Percentiles rank a stretch among this genome's conserved stretches.
Evolutionary conservation across 2,113 vertebrate genomes (phyloP).

Genomic region (Potamarius usumacintae): DNA sequence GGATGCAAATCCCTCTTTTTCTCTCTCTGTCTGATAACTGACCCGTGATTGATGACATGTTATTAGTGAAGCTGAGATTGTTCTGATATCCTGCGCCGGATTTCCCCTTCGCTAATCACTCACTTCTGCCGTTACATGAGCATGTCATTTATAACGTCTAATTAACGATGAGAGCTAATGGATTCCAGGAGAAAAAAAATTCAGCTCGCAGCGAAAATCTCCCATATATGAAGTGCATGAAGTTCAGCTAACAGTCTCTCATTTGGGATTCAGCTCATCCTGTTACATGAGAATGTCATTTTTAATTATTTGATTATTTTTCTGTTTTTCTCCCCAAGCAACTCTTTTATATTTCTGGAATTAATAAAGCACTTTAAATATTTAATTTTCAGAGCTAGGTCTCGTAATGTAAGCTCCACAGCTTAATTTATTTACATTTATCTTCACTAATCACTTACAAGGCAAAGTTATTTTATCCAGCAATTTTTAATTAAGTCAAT

Average conservation of each 20-base stretch:
- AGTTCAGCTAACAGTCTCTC: neutral
- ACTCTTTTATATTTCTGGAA: neutral
- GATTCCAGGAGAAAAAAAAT: constrained; percentile 47
- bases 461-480: neutral
- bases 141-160: constrained; percentile 62
- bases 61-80: constrained; percentile 73
- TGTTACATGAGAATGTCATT: neutral
- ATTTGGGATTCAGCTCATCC: neutral
- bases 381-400: neutral
- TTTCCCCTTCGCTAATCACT: constrained; percentile 69
- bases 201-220: neutral
- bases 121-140: constrained; percentile 67
- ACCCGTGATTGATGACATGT: constrained; percentile 74
- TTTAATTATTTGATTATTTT: neutral
- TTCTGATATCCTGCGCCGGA: constrained; percentile 70
- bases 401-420: neutral
- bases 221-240: neutral
- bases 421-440: neutral
- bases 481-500: too few species aligned
- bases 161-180: constrained; percentile 62
- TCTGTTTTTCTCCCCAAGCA: neutral
- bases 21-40: constrained; percentile 58
- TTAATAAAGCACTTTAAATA: neutral
- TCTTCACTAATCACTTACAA: neutral
- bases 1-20: neutral